A percentile compares a stretch with the other conserved stretches of the same genome.
phyloP scores from a whole-genome alignment of 2,113 vertebrate genomes.

The Cairina moschata region DNA sequence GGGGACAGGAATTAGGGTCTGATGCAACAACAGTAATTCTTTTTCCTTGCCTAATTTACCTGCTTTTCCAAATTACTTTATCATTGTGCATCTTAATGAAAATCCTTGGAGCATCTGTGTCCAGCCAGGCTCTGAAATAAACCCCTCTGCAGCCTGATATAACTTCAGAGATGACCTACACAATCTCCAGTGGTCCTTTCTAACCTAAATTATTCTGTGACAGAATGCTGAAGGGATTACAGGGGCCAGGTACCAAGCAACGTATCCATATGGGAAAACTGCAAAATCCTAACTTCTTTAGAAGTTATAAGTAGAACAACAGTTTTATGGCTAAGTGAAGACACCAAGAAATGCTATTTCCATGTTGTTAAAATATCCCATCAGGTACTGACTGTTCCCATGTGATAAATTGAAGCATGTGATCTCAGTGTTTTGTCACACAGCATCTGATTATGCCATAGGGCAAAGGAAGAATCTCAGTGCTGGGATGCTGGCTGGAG shows the following conservation, averaged over 20 bases:
- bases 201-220: neutral
- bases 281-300: neutral
- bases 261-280: neutral
- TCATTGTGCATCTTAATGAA: neutral
- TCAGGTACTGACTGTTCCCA: neutral
- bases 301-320: neutral
- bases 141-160: neutral
- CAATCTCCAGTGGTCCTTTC: neutral
- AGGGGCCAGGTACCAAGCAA: neutral
- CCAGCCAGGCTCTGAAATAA: neutral
- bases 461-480: neutral
- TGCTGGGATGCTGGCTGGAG: neutral
- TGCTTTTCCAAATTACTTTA: neutral
- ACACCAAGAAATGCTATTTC: neutral
- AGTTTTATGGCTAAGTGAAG: neutral
- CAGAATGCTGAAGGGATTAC: neutral
- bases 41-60: neutral
- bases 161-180: neutral
- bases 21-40: neutral
- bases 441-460: too few relatives aligned
- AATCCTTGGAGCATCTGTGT: neutral
- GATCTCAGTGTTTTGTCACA: neutral
- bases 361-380: neutral
- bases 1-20: neutral
- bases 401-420: neutral